Evolutionary conservation across 1,140 invertebrate species (phyloP).

Genomic region (Anadara kagoshimensis): DNA sequence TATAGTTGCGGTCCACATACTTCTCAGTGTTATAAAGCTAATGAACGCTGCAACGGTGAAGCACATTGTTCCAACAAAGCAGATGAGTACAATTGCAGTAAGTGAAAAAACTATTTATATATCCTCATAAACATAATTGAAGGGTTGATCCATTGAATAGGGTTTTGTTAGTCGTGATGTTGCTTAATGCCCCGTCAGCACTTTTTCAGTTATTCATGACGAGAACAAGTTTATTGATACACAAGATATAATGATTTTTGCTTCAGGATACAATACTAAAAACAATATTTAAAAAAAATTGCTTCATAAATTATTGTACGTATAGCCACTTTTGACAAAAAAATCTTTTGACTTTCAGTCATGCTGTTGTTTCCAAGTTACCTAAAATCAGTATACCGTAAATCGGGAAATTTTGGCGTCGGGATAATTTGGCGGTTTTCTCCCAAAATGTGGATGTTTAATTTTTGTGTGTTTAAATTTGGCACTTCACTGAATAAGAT

Average conservation of each 20-base stretch:
- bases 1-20: conserved; percentile 50
- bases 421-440: no score
- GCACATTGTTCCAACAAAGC: conserved; percentile 66
- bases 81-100: conserved; percentile 74
- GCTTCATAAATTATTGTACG: no score
- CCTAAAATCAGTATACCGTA: not conserved
- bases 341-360: no score
- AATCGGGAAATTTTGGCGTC: no score
- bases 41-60: conserved; percentile 73
- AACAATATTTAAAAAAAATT: no score
- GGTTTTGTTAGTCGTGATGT: not conserved
- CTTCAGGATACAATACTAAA: no score
- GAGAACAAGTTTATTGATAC: not conserved
- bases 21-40: conserved; percentile 64
- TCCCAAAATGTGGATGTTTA: no score
- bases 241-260: no score
- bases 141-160: not conserved
- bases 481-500: no score
- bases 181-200: not conserved
- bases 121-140: not conserved
- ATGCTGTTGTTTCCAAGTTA: no score
- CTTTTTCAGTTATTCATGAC: not conserved
- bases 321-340: no score
- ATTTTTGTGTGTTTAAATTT: no score
- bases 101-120: conserved; percentile 34